Conservation (phyloP, 92 coral and sea anemone genomes). For the Diadumene lineata region DNA sequence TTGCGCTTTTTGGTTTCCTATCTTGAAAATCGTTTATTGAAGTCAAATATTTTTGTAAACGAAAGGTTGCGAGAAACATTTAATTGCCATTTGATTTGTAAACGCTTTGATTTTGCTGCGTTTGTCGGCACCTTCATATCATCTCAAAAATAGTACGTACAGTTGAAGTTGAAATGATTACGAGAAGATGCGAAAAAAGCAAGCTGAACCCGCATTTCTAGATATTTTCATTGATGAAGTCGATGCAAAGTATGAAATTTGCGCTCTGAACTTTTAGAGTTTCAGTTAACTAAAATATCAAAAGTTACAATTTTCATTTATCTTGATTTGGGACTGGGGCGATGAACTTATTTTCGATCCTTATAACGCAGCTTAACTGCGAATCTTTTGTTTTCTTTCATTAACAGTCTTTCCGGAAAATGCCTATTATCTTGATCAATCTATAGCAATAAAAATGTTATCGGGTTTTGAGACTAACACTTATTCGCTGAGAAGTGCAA, state of each 20-base stretch:
- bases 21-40: too few species aligned
- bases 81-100: too few species aligned
- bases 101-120: too few species aligned
- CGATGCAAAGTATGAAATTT: too few species aligned
- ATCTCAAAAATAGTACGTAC: too few species aligned
- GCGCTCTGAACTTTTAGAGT: background rate
- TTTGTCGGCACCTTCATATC: too few species aligned
- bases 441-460: conserved; percentile 30
- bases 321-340: background rate
- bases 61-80: too few species aligned
- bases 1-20: background rate
- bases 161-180: too few species aligned
- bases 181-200: too few species aligned
- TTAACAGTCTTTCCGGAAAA: conserved; percentile 35
- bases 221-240: too few species aligned
- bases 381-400: conserved; percentile 26
- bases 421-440: conserved; percentile 32
- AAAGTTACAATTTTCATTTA: background rate
- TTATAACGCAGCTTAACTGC: conserved; percentile 26
- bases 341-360: conserved; percentile 17
- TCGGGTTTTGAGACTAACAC: conserved; percentile 6
- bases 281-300: background rate
- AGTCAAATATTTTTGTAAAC: too few species aligned
- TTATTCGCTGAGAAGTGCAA: background rate
- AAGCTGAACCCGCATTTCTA: too few species aligned